Evolutionary conservation across 2,888 invertebrate genomes (phyloP).

Genomic region (Auanema freiburgensis): DNA sequence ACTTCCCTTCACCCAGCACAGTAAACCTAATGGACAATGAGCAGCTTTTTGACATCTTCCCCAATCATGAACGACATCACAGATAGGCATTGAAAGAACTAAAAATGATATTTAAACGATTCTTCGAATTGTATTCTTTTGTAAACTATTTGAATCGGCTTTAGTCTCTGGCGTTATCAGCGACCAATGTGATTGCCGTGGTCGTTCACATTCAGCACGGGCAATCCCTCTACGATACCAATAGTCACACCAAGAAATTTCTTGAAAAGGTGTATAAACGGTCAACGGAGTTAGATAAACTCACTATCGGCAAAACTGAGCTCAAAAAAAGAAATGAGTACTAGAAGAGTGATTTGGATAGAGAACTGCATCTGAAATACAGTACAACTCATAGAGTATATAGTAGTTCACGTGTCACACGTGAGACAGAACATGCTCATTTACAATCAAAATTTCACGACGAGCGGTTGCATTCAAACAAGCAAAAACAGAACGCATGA

Average conservation of each 20-base stretch:
- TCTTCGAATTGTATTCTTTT: not conserved
- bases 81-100: slow-evolving; percentile 25
- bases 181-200: slow-evolving; percentile 16
- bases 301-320: too few species aligned
- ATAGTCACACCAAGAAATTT: slow-evolving; percentile 30
- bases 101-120: slow-evolving; percentile 1
- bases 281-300: not conserved
- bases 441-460: too few species aligned
- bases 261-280: slow-evolving; percentile 6
- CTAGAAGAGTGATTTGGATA: too few species aligned
- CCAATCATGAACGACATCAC: slow-evolving; percentile 28
- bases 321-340: too few species aligned
- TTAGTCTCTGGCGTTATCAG: not conserved
- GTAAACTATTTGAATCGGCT: not conserved
- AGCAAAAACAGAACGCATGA: too few species aligned
- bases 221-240: slow-evolving; percentile 22
- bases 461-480: too few species aligned
- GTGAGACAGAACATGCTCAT: too few species aligned
- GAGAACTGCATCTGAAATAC: too few species aligned
- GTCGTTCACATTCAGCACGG: slow-evolving; percentile 20
- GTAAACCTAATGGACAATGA: slow-evolving; percentile 28
- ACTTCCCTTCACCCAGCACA: slow-evolving; percentile 24
- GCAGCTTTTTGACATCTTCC: slow-evolving; percentile 20
- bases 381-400: too few species aligned
- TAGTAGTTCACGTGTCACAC: too few species aligned